Evolutionary conservation across 1,140 invertebrate genomes (phyloP), one percentile per base, ranked within the genome.

Genomic region (Cephus cinctus): DNA sequence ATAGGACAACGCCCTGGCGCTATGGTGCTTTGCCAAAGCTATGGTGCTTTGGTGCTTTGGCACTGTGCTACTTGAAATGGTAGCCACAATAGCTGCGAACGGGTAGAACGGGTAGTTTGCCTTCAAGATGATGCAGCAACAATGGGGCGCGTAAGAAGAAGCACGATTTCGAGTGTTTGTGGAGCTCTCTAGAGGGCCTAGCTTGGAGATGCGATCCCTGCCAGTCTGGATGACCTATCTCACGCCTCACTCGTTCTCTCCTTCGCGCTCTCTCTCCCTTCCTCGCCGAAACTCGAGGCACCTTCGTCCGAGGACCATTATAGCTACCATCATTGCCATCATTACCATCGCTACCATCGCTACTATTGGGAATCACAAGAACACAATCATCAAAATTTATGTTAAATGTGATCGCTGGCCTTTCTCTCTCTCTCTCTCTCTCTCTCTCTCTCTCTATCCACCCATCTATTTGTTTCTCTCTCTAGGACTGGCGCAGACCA

Each of bases 121-220:
- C n/a, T n/a, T n/a, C n/a, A 58, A 48, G 71, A 72, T 74, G 69
- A 74, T 64, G 64, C 57, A 57, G 67, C 67, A 71, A 74, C 66
- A 71, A 69, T 63, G 59, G 47, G 40, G 52, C 52, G 47, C 47
- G 47, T 66, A 56, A n/a, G n/a, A n/a, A n/a, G n/a, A n/a, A n/a
- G n/a, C n/a, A n/a, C n/a, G n/a, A n/a, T 50, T 46, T 70, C 43
- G 61, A 75, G 72, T 73, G 71, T 75, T 75, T 75, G 66, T 68
- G 57, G 61, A 75, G 72, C 72, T 73, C 72, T 73, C 66, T 69
- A 69, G 61, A 66, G 61, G 58, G 63, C 50, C 22, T 20, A 23
- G 25, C 50, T 43, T 52, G 60, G 57, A 62, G 60, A 57, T 59
- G 43, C 53, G 51, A 57, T 60, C 41, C 43, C 47, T 38, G 50